Evolutionary conservation across 1,140 invertebrate genomes (phyloP).

Genomic region (Tetranychus urticae): DNA sequence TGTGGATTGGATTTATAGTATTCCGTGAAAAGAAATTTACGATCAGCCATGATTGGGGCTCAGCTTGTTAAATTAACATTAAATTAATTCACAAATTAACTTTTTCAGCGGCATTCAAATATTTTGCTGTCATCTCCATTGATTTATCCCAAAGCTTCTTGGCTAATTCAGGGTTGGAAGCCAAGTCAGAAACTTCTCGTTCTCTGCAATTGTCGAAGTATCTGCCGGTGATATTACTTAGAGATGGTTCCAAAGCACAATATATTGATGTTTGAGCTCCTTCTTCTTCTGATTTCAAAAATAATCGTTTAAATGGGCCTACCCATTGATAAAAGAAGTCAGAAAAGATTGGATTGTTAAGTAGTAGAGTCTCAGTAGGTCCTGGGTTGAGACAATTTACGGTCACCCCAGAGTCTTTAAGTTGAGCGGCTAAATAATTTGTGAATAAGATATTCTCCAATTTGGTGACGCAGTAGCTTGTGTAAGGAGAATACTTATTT

Average conservation of each 20-base stretch:
- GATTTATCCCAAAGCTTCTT: constrained; percentile 34
- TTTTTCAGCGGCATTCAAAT: too few species aligned
- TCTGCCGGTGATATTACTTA: constrained; percentile 2
- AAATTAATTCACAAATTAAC: too few species aligned
- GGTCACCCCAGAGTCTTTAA: constrained; percentile 37
- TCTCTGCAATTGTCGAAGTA: constrained; percentile 26
- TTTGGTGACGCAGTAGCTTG: constrained; percentile 51
- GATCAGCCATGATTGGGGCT: too few species aligned
- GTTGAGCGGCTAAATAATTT: constrained; percentile 30
- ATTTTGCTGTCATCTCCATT: neutral
- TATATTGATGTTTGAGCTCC: constrained; percentile 6
- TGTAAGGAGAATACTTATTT: constrained; percentile 21
- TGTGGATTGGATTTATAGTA: too few species aligned
- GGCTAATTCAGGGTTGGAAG: constrained; percentile 26
- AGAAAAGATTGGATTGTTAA: constrained; percentile 31
- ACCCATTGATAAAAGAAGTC: constrained; percentile 3
- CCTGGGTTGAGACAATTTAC: constrained; percentile 68
- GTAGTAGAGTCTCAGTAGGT: constrained; percentile 47
- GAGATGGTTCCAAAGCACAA: neutral
- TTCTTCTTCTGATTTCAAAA: constrained; percentile 7
- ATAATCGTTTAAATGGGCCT: too few species aligned
- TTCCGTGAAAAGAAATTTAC: too few species aligned
- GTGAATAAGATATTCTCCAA: constrained; percentile 46
- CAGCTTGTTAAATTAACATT: too few species aligned
- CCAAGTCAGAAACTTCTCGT: constrained; percentile 25